phyloP scores from a whole-genome alignment of 1,140 invertebrate genomes.

The Hesperophylax magnus region DNA sequence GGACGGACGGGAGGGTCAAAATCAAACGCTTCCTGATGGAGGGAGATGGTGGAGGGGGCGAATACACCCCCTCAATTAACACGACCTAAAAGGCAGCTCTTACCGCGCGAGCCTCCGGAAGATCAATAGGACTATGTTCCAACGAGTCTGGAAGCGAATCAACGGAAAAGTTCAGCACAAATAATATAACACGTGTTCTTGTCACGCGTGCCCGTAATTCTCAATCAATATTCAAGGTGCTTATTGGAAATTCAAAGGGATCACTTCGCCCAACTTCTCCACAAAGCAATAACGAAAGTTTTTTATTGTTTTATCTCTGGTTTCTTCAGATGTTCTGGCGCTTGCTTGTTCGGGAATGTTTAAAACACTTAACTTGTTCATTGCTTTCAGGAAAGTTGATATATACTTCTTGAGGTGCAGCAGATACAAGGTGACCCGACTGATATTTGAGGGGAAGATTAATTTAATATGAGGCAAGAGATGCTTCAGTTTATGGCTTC shows the following conservation, averaged over 20 bases:
- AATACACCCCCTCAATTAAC: background rate
- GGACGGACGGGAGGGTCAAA: conserved; percentile 8
- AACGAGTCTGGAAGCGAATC: background rate
- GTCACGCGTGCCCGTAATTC: background rate
- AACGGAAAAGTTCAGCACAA: background rate
- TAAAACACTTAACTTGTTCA: too few relatives aligned
- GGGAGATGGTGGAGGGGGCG: background rate
- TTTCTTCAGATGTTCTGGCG: too few relatives aligned
- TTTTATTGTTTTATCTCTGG: too few relatives aligned
- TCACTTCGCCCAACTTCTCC: background rate
- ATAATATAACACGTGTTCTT: too few relatives aligned
- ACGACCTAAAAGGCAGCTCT: background rate
- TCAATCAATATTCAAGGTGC: background rate
- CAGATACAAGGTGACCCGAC: too few relatives aligned
- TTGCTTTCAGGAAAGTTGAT: too few relatives aligned
- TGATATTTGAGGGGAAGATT: too few relatives aligned
- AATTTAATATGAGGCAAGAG: too few relatives aligned
- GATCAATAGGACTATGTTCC: conserved; percentile 8
- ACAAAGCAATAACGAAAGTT: too few relatives aligned
- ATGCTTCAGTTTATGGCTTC: too few relatives aligned
- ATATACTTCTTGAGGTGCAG: too few relatives aligned
- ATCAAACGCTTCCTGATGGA: background rate
- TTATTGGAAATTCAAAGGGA: background rate
- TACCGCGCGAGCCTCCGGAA: background rate
- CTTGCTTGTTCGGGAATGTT: too few relatives aligned